Conservation (phyloP, 2,113 vertebrate genomes). For the Piaya cayana region DNA sequence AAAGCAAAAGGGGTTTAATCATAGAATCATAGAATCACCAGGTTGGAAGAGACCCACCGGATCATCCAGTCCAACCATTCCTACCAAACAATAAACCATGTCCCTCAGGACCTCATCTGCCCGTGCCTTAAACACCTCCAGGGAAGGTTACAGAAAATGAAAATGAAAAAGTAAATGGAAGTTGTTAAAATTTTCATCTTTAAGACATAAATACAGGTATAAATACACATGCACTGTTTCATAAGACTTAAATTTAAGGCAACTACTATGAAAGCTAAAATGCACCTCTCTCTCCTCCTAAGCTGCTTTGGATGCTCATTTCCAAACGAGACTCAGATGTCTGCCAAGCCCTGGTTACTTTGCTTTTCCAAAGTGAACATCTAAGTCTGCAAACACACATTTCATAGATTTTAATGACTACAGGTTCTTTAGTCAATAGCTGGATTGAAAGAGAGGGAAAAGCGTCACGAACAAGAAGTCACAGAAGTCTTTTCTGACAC, state of each 20-base stretch:
- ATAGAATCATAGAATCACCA: no score
- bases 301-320: not conserved
- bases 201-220: not conserved
- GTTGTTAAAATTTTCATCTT: no score
- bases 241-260: not conserved
- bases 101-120: no score
- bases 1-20: not conserved
- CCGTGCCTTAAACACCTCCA: no score
- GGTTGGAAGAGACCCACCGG: no score
- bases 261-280: not conserved
- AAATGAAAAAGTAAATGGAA: not conserved
- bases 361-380: not conserved
- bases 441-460: not conserved
- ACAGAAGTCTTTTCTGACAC: not conserved
- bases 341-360: not conserved
- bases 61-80: no score
- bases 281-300: not conserved
- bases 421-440: not conserved
- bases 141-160: accelerated
- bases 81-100: no score
- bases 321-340: not conserved
- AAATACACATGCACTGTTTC: not conserved
- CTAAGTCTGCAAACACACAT: not conserved
- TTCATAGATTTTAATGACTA: not conserved
- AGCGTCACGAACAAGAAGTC: not conserved